Base-by-base conservation (phyloP, 1,140 invertebrate species). In the Portunus trituberculatus region DNA sequence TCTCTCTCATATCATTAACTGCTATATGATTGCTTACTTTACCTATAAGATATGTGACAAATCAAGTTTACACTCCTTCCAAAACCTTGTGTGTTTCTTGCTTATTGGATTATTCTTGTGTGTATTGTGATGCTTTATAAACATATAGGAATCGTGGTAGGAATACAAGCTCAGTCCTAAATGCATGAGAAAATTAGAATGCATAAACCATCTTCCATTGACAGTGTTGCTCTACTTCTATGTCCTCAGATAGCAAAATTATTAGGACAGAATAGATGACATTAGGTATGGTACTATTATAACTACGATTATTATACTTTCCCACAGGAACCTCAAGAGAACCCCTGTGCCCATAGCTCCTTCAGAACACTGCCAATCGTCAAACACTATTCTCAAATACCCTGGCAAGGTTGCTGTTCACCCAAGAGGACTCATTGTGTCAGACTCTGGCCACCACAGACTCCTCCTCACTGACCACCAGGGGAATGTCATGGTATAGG, bases 391-490 rank as follows among this genome's bases (percentile, higher is more conserved):
- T 0, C 39, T 94, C 0, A 39, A 82, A 48, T 94, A 39, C n/a
- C 93, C 93, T 0, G 93, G 93, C 45, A 94, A 94, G 46, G 88
- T 94, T 6, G 45, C 93, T n/a, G 31, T 52, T 29, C 76, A 94
- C 88, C 93, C 93, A 46, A 59, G 67, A 52, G 93, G 93, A 6
- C 20, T 94, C 48, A 46, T 91, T 45, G 59, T 94, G 39, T 94
- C 93, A 48, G 93, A 94, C 25, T 94, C 93, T 4, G 93, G 93
- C 48, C 93, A 94, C 39, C 90, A 94, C 67, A 91, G 76, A 48
- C 39, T 94, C 14, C 16, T 94, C 0, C 3, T 94, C 39, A 52
- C 83, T 0, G 93, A 94, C 86, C 20, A 76, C 10, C 31, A 82
- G 45, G 93, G 93, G 10, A 94, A 83, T 91, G 93, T 94, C 12